Evolutionary conservation across 2,797 vertebrate genomes (phyloP).

Genomic region (Leuciscus waleckii): DNA sequence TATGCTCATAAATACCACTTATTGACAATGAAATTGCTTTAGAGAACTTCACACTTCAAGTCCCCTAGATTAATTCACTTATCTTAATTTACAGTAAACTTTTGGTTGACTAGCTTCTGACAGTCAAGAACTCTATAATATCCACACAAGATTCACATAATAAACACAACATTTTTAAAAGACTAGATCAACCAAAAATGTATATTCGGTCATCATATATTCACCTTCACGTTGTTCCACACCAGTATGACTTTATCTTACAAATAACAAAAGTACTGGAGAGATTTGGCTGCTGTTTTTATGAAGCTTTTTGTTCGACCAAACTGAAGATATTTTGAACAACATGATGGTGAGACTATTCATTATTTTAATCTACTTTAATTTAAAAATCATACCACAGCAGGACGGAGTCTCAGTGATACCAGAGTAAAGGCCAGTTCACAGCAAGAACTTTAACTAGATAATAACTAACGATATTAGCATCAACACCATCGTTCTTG

Average conservation of each 20-base stretch:
- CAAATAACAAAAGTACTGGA: not conserved
- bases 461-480: not conserved
- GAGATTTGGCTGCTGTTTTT: not conserved
- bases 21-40: constrained; percentile 53
- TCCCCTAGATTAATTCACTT: constrained; percentile 23
- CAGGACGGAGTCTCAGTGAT: not conserved
- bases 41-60: constrained; percentile 34
- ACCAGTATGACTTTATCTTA: not conserved
- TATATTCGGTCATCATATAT: not conserved
- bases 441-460: not conserved
- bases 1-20: constrained; percentile 40
- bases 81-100: constrained; percentile 14
- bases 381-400: not conserved
- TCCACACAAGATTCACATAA: not conserved
- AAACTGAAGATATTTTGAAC: not conserved
- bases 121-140: not conserved
- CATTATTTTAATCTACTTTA: not conserved
- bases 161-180: not conserved
- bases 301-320: not conserved
- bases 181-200: not conserved
- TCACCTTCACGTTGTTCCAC: not conserved
- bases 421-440: not conserved
- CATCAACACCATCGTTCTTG: not conserved
- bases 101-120: constrained; percentile 20
- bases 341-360: not conserved